A percentile compares a stretch with the other conserved stretches of the same genome.
Conservation (phyloP, 2,113 vertebrate genomes). For the Oncorhynchus keta region DNA sequence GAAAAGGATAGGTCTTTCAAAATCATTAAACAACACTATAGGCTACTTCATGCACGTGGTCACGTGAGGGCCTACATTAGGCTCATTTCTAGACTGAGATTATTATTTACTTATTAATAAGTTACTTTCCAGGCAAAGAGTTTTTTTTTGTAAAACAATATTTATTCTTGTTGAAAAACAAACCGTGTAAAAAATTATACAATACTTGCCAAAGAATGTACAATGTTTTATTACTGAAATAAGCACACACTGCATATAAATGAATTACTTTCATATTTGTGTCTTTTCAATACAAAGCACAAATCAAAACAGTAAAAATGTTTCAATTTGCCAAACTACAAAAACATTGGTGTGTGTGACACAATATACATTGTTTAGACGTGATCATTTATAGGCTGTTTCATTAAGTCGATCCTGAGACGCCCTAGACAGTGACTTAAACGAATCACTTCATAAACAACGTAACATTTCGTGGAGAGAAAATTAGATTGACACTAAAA, state of each 20-base stretch:
- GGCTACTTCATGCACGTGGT: neutral
- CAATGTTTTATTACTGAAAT: conserved; percentile 89
- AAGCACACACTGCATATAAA: conserved; percentile 86
- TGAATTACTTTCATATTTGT: conserved; percentile 62
- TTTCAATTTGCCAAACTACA: conserved; percentile 63
- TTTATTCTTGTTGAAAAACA: conserved; percentile 84
- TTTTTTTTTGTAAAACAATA: conserved; percentile 66
- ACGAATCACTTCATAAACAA: conserved; percentile 59
- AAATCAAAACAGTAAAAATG: conserved; percentile 81
- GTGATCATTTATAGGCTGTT: conserved; percentile 68
- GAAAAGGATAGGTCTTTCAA: neutral
- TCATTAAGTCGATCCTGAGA: conserved; percentile 72
- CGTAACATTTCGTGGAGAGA: conserved; percentile 46
- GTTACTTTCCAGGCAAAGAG: conserved; percentile 56
- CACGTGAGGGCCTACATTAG: neutral
- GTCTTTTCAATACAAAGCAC: conserved; percentile 84
- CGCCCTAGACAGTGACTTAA: conserved; percentile 66
- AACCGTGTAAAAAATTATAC: conserved; percentile 94
- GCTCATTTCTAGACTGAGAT: neutral
- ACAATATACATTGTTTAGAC: conserved; percentile 71
- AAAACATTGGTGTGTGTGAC: conserved; percentile 68
- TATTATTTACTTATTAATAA: conserved; percentile 39
- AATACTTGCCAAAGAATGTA: conserved; percentile 89
- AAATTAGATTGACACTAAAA: conserved; percentile 65
- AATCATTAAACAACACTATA: neutral